phyloP scores from a whole-genome alignment of 2,113 vertebrate genomes.

The Petaurus breviceps region DNA sequence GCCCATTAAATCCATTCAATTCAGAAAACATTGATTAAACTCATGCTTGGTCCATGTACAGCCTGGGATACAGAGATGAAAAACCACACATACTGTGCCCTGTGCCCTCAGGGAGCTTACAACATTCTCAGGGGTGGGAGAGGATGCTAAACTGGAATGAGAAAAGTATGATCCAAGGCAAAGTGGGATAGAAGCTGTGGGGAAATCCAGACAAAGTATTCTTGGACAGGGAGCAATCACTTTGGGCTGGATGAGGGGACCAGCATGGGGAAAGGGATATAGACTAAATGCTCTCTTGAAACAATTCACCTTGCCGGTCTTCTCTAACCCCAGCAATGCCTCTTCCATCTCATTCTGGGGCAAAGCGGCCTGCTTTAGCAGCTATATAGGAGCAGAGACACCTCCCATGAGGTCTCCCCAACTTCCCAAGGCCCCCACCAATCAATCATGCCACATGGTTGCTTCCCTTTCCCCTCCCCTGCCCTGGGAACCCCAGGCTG shows the following conservation, averaged over 20 bases:
- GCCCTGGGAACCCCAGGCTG: slow-evolving; percentile 23
- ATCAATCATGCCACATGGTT: slow-evolving; percentile 61
- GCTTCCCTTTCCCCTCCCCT: background rate
- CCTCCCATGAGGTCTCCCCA: background rate
- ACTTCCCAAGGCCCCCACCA: background rate
- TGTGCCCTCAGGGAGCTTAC: background rate
- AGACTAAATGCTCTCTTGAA: background rate
- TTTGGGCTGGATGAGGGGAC: background rate
- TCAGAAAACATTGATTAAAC: background rate
- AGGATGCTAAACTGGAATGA: background rate
- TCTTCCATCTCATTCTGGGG: background rate
- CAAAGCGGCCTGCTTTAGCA: background rate
- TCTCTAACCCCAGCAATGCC: background rate
- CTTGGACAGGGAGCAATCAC: background rate
- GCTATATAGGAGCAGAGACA: slow-evolving; percentile 44
- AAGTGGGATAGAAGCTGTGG: background rate
- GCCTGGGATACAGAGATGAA: background rate
- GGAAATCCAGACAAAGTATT: background rate
- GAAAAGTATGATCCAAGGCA: background rate
- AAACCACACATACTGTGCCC: background rate
- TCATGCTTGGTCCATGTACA: background rate
- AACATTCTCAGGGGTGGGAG: background rate
- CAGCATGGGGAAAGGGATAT: background rate
- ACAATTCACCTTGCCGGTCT: background rate
- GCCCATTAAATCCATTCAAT: background rate